phyloP scores from a whole-genome alignment of 2,797 vertebrate genomes.

The Channa striata region DNA sequence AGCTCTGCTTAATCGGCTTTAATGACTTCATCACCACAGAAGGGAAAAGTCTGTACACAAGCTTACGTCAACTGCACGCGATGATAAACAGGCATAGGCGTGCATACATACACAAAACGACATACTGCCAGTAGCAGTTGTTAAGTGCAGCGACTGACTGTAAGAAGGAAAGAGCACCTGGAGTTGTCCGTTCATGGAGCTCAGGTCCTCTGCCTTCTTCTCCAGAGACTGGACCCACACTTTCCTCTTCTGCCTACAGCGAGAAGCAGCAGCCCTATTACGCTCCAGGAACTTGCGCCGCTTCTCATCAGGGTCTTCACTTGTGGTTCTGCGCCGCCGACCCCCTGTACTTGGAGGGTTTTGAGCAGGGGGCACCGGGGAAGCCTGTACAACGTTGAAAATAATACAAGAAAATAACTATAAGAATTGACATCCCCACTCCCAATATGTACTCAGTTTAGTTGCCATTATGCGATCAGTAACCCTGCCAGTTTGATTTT shows the following conservation, averaged over 20 bases:
- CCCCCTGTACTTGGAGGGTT: conserved; percentile 93
- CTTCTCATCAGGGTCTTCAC: conserved; percentile 97
- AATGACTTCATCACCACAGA: conserved; percentile 86
- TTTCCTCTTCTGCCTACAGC: conserved; percentile 97
- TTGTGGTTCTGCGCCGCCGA: conserved; percentile 93
- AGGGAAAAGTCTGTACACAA: conserved; percentile 61
- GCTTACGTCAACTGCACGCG: conserved; percentile 51
- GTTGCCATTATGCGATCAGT: neutral
- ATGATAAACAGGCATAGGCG: conserved; percentile 45
- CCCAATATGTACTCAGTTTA: neutral
- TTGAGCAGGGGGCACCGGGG: conserved; percentile 90
- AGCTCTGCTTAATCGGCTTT: conserved; percentile 86
- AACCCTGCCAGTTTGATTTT: no score
- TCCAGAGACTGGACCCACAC: conserved; percentile 98
- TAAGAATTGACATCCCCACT: neutral
- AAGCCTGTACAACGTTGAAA: conserved; percentile 82
- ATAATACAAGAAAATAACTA: conserved; percentile 10
- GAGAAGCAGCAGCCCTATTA: conserved; percentile 94
- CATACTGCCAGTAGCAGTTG: conserved; percentile 22
- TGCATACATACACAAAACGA: conserved; percentile 35
- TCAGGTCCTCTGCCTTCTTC: conserved; percentile 95
- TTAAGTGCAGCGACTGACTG: conserved; percentile 12
- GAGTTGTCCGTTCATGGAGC: conserved; percentile 92
- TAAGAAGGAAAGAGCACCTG: conserved; percentile 84
- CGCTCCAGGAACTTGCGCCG: conserved; percentile 97